Evolutionary conservation across 2,888 invertebrate species (phyloP).

Genomic region (Lacanobia wlatinum): DNA sequence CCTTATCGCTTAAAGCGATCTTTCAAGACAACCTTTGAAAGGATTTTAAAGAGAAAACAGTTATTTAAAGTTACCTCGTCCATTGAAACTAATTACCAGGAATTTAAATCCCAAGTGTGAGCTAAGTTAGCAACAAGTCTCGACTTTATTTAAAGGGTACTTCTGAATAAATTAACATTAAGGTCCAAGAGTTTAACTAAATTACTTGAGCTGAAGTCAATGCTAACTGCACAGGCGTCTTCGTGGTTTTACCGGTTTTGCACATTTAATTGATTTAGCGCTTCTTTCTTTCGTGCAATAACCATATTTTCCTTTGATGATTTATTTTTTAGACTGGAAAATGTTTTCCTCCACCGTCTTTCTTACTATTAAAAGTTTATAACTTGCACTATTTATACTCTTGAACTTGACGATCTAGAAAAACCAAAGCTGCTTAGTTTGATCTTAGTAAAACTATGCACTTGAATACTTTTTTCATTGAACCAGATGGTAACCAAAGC

Average conservation of each 20-base stretch:
- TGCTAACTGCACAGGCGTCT: constrained; percentile 5
- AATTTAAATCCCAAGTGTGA: neutral
- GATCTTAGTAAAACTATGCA: no score
- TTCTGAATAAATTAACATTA: constrained; percentile 22
- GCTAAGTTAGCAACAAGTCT: neutral
- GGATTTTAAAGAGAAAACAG: no score
- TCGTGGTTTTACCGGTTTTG: constrained; percentile 1
- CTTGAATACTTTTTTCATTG: no score
- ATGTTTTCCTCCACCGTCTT: neutral
- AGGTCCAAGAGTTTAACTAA: constrained; percentile 12
- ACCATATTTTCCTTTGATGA: neutral
- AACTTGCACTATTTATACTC: no score
- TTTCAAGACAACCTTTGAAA: no score
- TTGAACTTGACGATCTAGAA: no score
- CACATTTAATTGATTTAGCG: constrained; percentile 3
- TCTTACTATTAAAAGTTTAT: neutral
- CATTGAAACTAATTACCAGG: neutral
- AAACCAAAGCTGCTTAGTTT: no score
- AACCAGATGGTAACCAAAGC: no score
- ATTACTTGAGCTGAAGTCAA: neutral
- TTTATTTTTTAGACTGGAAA: neutral
- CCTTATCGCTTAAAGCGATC: no score
- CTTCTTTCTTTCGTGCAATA: neutral
- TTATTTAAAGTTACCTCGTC: neutral
- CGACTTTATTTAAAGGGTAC: neutral